Evolutionary conservation across 2,797 vertebrate genomes (phyloP).

Genomic region (Capromys pilorides): DNA sequence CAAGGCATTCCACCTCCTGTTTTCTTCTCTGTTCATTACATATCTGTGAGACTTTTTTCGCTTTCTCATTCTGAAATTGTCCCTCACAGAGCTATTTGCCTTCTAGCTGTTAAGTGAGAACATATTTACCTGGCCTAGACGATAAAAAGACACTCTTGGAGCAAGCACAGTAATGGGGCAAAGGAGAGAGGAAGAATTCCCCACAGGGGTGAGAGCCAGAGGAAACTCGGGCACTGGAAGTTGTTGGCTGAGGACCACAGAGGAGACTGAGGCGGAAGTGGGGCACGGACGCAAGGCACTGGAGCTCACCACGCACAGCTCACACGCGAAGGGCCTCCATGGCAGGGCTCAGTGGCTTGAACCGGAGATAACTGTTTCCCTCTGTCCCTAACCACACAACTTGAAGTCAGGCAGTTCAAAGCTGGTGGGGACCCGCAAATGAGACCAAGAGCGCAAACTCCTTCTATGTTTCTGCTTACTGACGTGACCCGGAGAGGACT

Average conservation of each 20-base stretch:
- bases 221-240: accelerated
- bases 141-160: neutral
- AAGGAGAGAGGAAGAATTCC: accelerated
- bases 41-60: neutral
- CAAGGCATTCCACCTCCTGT: neutral
- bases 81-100: neutral
- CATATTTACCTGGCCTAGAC: neutral
- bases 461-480: neutral
- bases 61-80: neutral
- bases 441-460: neutral
- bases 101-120: neutral
- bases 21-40: neutral
- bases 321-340: accelerated
- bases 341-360: neutral
- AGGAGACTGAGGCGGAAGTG: no score
- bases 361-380: no score
- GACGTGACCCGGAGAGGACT: neutral
- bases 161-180: neutral
- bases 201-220: accelerated
- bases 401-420: neutral
- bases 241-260: neutral
- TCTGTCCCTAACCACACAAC: accelerated
- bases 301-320: neutral
- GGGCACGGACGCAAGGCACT: accelerated
- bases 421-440: no score